Evolutionary conservation across 2,888 invertebrate genomes (phyloP), one percentile per base, ranked within the genome.

Genomic region (Stenurella melanura): DNA sequence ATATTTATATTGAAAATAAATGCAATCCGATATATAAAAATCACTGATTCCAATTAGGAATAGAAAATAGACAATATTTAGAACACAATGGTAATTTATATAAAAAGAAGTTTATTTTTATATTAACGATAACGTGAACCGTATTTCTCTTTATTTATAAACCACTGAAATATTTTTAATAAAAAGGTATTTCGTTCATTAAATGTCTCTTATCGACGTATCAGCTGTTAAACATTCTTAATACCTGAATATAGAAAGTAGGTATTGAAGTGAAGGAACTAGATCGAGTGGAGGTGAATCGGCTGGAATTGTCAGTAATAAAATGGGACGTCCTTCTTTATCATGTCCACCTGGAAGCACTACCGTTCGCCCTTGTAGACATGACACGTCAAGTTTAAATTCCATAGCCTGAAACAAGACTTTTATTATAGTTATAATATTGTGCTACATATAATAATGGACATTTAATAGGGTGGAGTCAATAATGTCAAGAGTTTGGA

Each of bases 321-420:
- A 89, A 83, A 94, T 88, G 71, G 94, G 92, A 78, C 92, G 91
- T 72, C 92, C 92, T 80, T 93, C 92, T 77, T 92, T 91, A 89
- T 94, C 94, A 79, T 92, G 90, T 81, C 94, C 93, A 81, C 94
- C 94, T 75, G 94, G 93, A 80, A 94, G 88, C 86, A 91, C 91
- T 75, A 92, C 93, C 82, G 92, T 89, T 84, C 92, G 91, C 81
- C 91, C 91, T 89, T 92, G 91, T 84, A 94, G 90, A 80, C 84
- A 84, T 81, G 85, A 84, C 71, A 84, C 56, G 68, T 83, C 82
- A 78, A 91, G 91, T 84, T 91, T 91, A 87, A 92, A 89, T 82
- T 93, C 93, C 90, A 93, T 92, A 86, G 88, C 84, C 85, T 86
- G 69, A 42, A 83, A 79, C 30, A 72, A 69, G 63, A 34, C 18